Percentiles rank a stretch among this genome's conserved stretches.
Conservation (phyloP, 2,797 vertebrate genomes). For the Catamblyrhynchus diadema region DNA sequence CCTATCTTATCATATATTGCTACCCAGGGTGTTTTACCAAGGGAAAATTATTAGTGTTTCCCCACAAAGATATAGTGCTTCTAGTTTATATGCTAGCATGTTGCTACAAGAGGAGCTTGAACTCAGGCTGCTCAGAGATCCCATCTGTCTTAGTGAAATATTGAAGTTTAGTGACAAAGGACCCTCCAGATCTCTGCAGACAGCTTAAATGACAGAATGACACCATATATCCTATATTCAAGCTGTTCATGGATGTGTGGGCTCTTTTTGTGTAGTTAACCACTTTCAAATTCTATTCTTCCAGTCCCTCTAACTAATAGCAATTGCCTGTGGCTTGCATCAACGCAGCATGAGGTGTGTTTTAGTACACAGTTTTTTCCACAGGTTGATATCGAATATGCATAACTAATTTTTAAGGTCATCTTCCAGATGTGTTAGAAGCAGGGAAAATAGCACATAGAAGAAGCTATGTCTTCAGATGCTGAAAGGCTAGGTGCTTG, state of each 20-base stretch:
- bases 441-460: background rate
- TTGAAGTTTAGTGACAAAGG: background rate
- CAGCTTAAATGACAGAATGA: background rate
- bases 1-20: background rate
- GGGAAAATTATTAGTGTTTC: background rate
- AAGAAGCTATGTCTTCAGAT: background rate
- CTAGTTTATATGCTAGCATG: background rate
- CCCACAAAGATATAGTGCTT: background rate
- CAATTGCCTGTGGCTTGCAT: background rate
- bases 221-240: background rate
- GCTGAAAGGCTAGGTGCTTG: background rate
- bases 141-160: background rate
- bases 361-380: background rate
- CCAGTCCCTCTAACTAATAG: background rate
- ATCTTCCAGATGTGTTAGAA: background rate
- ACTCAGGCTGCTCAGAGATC: background rate
- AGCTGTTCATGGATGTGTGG: accelerated
- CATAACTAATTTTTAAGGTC: background rate
- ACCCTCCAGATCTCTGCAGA: background rate
- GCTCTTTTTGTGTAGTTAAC: background rate
- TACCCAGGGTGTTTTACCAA: background rate
- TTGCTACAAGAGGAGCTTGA: background rate
- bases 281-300: background rate
- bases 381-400: background rate
- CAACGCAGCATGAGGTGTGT: background rate